A percentile compares a stretch with the other conserved stretches of the same genome.
Evolutionary conservation across 1,140 invertebrate genomes (phyloP).

Genomic region (Calephelis nemesis): DNA sequence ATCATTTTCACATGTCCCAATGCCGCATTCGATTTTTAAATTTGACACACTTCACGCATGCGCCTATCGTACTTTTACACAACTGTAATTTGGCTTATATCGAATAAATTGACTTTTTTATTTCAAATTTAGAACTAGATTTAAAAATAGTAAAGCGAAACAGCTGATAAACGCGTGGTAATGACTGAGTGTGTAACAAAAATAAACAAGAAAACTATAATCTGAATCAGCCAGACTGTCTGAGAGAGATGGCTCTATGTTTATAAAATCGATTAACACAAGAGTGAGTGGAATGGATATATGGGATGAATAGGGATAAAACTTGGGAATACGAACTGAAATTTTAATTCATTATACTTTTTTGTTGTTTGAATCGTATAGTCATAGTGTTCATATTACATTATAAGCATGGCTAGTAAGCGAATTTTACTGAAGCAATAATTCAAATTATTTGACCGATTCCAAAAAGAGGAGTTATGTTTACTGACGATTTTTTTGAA

Average conservation of each 20-base stretch:
- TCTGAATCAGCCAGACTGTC: not conserved
- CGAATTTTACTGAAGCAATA: too few species aligned
- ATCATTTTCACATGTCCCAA: not conserved
- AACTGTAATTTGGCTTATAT: not conserved
- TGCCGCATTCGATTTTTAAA: slow-evolving; percentile 7
- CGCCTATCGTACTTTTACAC: slow-evolving; percentile 4
- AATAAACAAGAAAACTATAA: slow-evolving; percentile 10
- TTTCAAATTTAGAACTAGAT: not conserved
- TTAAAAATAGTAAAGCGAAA: slow-evolving; percentile 8
- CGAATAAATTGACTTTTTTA: not conserved
- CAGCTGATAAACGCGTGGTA: slow-evolving; percentile 15
- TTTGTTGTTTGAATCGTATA: too few species aligned
- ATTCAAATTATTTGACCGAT: too few species aligned
- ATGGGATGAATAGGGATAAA: too few species aligned
- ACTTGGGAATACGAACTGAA: too few species aligned
- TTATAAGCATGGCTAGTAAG: too few species aligned
- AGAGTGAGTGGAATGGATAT: not conserved
- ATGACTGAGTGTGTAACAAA: slow-evolving; percentile 14
- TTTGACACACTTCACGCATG: slow-evolving; percentile 28
- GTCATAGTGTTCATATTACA: too few species aligned
- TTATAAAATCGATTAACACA: not conserved
- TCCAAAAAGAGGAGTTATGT: too few species aligned
- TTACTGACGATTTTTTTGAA: too few species aligned
- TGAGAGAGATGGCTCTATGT: not conserved
- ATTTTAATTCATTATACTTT: too few species aligned